Evolutionary conservation across 2,113 vertebrate genomes (phyloP).

Genomic region (Sphyrna mokarran): DNA sequence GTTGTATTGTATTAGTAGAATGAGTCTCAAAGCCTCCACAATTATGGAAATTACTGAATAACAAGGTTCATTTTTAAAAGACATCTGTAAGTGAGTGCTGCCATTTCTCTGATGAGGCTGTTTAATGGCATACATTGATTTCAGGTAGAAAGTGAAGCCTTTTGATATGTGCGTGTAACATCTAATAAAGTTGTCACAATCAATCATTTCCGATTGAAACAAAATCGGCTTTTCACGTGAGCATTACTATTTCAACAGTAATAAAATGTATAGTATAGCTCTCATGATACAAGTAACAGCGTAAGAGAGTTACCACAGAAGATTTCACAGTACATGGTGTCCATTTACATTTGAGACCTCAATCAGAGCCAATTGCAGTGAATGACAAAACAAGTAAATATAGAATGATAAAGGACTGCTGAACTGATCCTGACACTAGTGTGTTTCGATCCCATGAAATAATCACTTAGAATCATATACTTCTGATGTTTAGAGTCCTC

Average conservation of each 20-base stretch:
- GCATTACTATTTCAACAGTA: neutral
- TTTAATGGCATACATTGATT: slow-evolving; percentile 29
- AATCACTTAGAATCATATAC: neutral
- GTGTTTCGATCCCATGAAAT: neutral
- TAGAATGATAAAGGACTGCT: neutral
- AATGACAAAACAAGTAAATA: neutral
- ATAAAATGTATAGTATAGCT: neutral
- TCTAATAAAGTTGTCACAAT: slow-evolving; percentile 34
- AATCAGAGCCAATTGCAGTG: neutral
- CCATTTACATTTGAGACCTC: neutral
- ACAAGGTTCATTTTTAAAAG: slow-evolving; percentile 15
- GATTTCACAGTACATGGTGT: neutral
- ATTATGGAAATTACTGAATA: slow-evolving; percentile 34
- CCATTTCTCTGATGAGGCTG: slow-evolving; percentile 27
- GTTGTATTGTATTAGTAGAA: neutral
- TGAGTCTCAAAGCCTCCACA: neutral
- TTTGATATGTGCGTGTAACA: slow-evolving; percentile 20
- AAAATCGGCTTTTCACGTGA: neutral
- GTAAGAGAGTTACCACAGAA: neutral
- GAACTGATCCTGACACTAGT: neutral
- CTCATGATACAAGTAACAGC: neutral
- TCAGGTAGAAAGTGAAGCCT: slow-evolving; percentile 30
- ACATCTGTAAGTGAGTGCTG: slow-evolving; percentile 13
- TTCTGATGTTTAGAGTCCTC: neutral
- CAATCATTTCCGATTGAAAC: neutral